Evolutionary conservation across 2,888 invertebrate species (phyloP), one percentile per base, ranked within the genome.

Genomic region (Augiades crinisus): DNA sequence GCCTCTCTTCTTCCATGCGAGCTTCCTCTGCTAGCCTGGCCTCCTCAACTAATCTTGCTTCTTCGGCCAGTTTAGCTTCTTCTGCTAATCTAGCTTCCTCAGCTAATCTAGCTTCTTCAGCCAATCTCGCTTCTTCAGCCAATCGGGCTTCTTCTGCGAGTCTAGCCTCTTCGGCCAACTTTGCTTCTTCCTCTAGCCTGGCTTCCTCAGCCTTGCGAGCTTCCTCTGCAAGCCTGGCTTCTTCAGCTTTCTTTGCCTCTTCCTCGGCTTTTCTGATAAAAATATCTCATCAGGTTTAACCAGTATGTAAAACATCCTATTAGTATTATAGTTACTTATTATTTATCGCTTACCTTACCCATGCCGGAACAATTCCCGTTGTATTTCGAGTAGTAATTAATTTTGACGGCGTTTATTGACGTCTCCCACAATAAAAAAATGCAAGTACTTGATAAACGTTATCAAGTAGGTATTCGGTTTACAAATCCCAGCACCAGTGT

Each of bases 371-470:
- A 91, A 79, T 91, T 90, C 74, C 91, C 92, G 88, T 92, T 92
- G 79, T 92, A 92, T 90, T 92, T 92, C 65, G 91, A 90, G 81
- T 92, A 92, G 90, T 91, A 92, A 83, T 88, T 92, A 92, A 92
- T 92, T 90, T 92, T 92, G 92, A 62, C 78, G 78, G 72, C 64
- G 64, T 77, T 64, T 63, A 59, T 58, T 12, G 10, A 54, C 58
- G 10, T 19, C 17, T 16, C 41, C 24, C 8, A 40, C 47, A 54
- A 47, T 45, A 19, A 49, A 19, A 36, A 37, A n/a, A 13, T 38
- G n/a, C n/a, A n/a, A 6, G 14, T 6, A 33, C 6, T 33, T 14
- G 33, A 16, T 8, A 14, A n/a, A n/a, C 24, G 1, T 5, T 24
- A 40, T 24, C 19, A 19, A 37, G 6, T 21, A 40, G 21, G 6